These are phyloP conservation scores for Charina bottae DNA, from an alignment of 2,113 vertebrate species.

Conservation along the genomic window DNA sequence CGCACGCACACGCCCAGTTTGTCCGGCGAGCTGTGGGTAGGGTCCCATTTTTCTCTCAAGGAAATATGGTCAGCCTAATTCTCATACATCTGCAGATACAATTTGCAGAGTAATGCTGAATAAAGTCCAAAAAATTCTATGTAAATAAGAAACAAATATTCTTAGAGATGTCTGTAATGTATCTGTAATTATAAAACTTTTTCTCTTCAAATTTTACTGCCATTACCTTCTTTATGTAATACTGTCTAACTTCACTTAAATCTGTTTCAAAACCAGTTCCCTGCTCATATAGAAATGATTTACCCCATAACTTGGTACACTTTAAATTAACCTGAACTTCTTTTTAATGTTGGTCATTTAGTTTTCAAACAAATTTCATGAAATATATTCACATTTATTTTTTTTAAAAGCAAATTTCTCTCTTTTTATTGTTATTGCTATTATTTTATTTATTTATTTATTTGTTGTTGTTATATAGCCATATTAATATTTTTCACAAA, in stretches of 20 bases:
- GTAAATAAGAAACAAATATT: not conserved
- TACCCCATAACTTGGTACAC: not conserved
- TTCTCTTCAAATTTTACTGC: not conserved
- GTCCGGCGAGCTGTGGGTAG: too few species aligned
- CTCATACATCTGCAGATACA: not conserved
- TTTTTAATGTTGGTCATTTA: not conserved
- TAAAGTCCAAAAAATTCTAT: not conserved
- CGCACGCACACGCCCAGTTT: too few species aligned
- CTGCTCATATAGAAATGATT: not conserved
- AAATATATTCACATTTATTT: not conserved
- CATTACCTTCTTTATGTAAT: not conserved
- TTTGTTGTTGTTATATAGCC: too few species aligned
- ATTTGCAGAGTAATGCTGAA: not conserved
- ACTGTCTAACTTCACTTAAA: not conserved
- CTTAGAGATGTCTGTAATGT: not conserved
- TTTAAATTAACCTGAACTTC: not conserved
- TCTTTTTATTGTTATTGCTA: too few species aligned
- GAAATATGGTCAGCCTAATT: too few species aligned
- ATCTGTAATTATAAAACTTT: not conserved
- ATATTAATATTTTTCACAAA: too few species aligned
- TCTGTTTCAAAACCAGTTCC: not conserved
- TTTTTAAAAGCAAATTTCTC: too few species aligned
- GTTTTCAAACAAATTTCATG: not conserved
- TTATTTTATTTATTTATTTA: too few species aligned
- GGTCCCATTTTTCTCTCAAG: too few species aligned